These are phyloP conservation scores for Mactromeris polynyma DNA, from an alignment of 2,888 invertebrate species.

Conservation along the genomic window DNA sequence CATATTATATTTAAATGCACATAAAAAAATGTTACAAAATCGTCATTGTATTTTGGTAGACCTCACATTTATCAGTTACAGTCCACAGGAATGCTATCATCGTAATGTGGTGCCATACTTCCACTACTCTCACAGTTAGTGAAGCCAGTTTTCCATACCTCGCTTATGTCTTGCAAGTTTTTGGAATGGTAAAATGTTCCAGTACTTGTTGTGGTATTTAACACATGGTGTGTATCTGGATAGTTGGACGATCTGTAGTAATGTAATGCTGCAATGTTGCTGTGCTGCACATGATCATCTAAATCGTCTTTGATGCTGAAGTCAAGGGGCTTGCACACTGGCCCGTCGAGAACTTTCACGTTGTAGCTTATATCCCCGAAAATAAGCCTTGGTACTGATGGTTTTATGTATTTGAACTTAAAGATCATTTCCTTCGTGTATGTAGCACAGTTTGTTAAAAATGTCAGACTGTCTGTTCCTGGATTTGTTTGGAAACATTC, in stretches of 20 bases:
- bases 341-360: conserved; percentile 51
- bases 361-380: conserved; percentile 83
- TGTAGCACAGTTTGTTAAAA: conserved; percentile 41
- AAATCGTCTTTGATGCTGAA: conserved; percentile 52
- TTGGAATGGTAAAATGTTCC: conserved; percentile 50
- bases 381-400: conserved; percentile 67
- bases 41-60: too few relatives aligned
- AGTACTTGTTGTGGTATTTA: conserved; percentile 3
- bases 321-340: conserved; percentile 56
- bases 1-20: too few relatives aligned
- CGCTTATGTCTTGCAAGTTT: conserved; percentile 74
- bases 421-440: conserved; percentile 66
- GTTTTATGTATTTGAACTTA: conserved; percentile 73
- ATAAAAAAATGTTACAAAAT: too few relatives aligned
- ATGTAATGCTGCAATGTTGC: conserved; percentile 70
- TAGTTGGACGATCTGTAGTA: conserved; percentile 74
- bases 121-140: conserved; percentile 79
- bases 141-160: conserved; percentile 83
- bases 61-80: conserved; percentile 48
- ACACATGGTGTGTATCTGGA: conserved; percentile 58
- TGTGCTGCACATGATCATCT: conserved; percentile 27
- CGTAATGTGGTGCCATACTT: conserved; percentile 76
- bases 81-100: conserved; percentile 57
- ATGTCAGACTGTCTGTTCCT: conserved; percentile 50
- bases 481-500: conserved; percentile 75